These are phyloP conservation scores for Endomychus coccineus DNA, from an alignment of 2,888 invertebrate genomes.

Conservation along the genomic window DNA sequence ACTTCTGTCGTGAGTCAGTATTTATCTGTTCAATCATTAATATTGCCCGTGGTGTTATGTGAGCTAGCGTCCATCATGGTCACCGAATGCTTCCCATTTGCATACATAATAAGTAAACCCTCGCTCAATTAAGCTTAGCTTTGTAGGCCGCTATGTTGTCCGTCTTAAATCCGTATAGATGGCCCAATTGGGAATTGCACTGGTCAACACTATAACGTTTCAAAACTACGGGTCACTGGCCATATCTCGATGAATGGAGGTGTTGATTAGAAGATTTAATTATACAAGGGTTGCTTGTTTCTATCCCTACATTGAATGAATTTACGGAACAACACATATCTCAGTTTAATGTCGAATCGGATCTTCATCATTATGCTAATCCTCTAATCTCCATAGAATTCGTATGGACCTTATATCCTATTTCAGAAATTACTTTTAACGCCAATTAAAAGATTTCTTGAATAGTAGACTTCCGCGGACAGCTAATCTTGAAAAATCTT, in stretches of 20 bases:
- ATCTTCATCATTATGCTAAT: too few species aligned
- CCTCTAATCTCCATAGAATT: too few species aligned
- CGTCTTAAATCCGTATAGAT: constrained; percentile 45
- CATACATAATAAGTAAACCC: constrained; percentile 41
- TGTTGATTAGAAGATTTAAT: constrained; percentile 45
- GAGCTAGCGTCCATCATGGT: constrained; percentile 34
- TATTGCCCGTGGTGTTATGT: constrained; percentile 20
- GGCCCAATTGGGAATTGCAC: constrained; percentile 39
- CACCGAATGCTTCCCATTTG: constrained; percentile 38
- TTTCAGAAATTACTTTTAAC: too few species aligned
- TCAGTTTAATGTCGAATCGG: constrained; percentile 19
- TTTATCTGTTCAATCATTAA: constrained; percentile 30
- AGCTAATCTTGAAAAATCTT: too few species aligned
- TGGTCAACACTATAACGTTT: constrained; percentile 25
- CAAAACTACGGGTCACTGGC: constrained; percentile 32
- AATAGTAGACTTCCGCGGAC: too few species aligned
- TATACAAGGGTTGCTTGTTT: constrained; percentile 33
- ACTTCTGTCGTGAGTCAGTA: constrained; percentile 13
- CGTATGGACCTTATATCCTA: too few species aligned
- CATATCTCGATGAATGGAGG: constrained; percentile 40
- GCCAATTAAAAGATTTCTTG: too few species aligned
- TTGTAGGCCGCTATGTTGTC: constrained; percentile 34
- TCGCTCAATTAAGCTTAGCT: constrained; percentile 40
- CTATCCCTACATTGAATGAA: constrained; percentile 19
- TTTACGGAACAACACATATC: constrained; percentile 22